Base-by-base conservation (phyloP, 2,113 vertebrate species). In the Chloebia gouldiae region DNA sequence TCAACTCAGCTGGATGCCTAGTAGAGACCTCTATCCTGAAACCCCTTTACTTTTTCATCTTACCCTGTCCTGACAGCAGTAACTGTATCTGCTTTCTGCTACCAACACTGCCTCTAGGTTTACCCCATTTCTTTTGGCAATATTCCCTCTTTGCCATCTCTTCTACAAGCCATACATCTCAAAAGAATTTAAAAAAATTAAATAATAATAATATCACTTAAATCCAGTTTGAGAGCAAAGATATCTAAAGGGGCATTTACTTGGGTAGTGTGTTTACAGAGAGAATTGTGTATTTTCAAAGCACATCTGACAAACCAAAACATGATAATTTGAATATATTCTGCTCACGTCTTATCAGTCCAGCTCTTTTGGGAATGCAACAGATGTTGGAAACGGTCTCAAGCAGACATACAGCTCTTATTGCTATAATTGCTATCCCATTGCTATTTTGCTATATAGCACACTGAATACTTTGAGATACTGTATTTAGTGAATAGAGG, bases 401-500 rank as follows among this genome's bases (percentile, higher is more conserved):
- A 28, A 60, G 59, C 25, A 79, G 35, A 50, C 40, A 40, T 40
- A 40, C 19, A 95, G 51, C 91, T 76, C 31, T 76, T 82, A 88
- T 16, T 95, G 92, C 71, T 94, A 49, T 93, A 97, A 97, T 79
- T 87, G 20, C 66, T 85, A 94, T 81, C 19, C 31, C 73, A 78
- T n/a, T 70, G 59, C 50, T 73, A 40, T 31, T 70, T 23, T 89
- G 19, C 56, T 90, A 61, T 86, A 93, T 91, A 91, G 78, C 83
- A 76, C 50, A 92, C 45, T 79, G 77, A 92, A 49, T 93, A 83
- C 81, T 95, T 84, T 79, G 39, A 94, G 93, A 93, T 93, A 81
- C 76, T 92, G 72, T 88, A 90, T 94, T 70, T 57, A 63, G 82
- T 96, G 90, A 97, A 91, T 73, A 94, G 56, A 81, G 82, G 54